Percentiles rank a stretch among this genome's conserved stretches.
Conservation (phyloP, 2,888 invertebrate species). For the Zaprionus lineosus region DNA sequence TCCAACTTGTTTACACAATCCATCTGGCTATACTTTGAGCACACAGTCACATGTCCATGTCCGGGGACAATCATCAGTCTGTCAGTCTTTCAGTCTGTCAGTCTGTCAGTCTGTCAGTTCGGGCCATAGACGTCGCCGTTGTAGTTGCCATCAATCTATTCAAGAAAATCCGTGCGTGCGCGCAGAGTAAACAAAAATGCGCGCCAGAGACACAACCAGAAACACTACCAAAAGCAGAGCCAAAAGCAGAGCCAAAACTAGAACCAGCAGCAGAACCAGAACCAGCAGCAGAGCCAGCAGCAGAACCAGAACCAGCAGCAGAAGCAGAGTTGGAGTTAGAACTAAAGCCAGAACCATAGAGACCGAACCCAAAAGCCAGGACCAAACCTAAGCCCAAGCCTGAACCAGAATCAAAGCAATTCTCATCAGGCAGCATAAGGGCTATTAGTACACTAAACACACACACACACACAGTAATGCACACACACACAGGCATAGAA, state of each 20-base stretch:
- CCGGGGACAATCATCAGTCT: constrained; percentile 58
- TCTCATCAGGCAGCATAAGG: constrained; percentile 36
- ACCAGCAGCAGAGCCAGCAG: constrained; percentile 1
- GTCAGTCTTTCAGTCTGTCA: too few species aligned
- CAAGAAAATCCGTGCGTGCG: constrained; percentile 70
- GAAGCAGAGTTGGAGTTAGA: constrained; percentile 8
- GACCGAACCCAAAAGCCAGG: too few species aligned
- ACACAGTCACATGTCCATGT: constrained; percentile 44
- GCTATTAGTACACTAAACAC: constrained; percentile 37
- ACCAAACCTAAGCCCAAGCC: neutral
- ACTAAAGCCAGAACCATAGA: neutral
- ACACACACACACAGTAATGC: constrained; percentile 9
- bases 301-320: constrained; percentile 9
- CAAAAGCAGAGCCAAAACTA: neutral
- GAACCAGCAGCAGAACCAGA: constrained; percentile 3
- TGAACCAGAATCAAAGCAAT: constrained; percentile 9
- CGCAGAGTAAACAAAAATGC: constrained; percentile 57
- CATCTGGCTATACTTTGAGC: constrained; percentile 70
- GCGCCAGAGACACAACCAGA: constrained; percentile 25
- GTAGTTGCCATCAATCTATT: constrained; percentile 68
- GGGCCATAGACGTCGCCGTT: constrained; percentile 54
- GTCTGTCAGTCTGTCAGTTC: too few species aligned
- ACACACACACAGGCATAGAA: neutral
- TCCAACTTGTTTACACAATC: constrained; percentile 75
- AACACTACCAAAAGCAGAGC: neutral